Evolutionary conservation across 2,797 vertebrate genomes (phyloP), one percentile per base, ranked within the genome.

Genomic region (Podarcis siculus): DNA sequence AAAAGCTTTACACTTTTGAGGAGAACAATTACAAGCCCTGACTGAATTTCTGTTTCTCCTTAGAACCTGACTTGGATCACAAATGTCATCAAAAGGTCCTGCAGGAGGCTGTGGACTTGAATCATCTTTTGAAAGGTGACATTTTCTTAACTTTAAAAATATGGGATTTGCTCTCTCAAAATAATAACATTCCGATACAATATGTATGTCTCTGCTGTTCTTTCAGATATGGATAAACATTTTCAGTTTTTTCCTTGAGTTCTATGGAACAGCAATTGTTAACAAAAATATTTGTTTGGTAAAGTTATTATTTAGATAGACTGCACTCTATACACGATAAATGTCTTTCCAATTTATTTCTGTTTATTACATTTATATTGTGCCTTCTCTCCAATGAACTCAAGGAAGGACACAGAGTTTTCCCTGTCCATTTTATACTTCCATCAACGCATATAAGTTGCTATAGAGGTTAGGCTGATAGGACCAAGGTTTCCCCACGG

Each of bases 101-200:
- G 87, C 95, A 97, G 89, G 97, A 97, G 93, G 97, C 97, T 73
- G 90, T 97, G 96, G 97, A 98, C 85, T 96, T 98, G 89, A 98
- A 97, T 93, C 95, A 97, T 83, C 96, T 97, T 92, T 95, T 98
- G 83, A 97, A 97, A 97, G 97, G 97, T 98, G 95, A 96, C 77
- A 87, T 90, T 91, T 90, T 89, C 49, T 19, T 15, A 9, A 27
- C 80, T 8, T 66, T 23, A 0, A 0, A 87, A 90, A 17, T 69
- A 23, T 49, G 8, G 8, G 4, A 3, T 27, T 21, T 23, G 12
- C n/a, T 66, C 21, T 75, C 5, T 61, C 83, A 58, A 78, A 49
- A 15, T 55, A 49, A 78, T 35, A 85, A 42, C 73, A 13, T 72
- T 83, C 23, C 78, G 15, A 0, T 61, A 71, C 64, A 13, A 42